phyloP scores from a whole-genome alignment of 1,140 invertebrate genomes.

The Charaxes varanes region DNA sequence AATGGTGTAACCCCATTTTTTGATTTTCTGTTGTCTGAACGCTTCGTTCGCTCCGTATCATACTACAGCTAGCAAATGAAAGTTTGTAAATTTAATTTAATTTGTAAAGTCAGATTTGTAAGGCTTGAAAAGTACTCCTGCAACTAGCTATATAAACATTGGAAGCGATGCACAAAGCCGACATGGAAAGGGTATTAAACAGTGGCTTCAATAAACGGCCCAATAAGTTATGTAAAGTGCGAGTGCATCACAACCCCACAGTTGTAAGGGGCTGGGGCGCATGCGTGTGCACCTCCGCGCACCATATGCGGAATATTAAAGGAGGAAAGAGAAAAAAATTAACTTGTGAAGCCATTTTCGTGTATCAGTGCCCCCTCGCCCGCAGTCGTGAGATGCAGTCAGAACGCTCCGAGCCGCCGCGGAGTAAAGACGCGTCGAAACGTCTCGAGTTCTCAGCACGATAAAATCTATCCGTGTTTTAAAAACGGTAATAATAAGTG shows the following conservation, averaged over 20 bases:
- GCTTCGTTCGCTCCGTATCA: too few species aligned
- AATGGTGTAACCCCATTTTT: too few species aligned
- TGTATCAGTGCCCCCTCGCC: slow-evolving; percentile 59
- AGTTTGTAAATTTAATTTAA: too few species aligned
- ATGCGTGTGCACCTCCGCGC: slow-evolving; percentile 64
- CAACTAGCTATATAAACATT: slow-evolving; percentile 32
- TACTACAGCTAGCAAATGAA: too few species aligned
- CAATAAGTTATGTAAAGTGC: slow-evolving; percentile 72
- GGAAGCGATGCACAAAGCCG: slow-evolving; percentile 58
- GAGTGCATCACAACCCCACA: slow-evolving; percentile 68
- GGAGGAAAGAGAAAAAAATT: slow-evolving; percentile 74
- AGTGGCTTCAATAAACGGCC: slow-evolving; percentile 66
- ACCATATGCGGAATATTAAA: slow-evolving; percentile 73
- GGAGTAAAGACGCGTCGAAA: slow-evolving; percentile 31
- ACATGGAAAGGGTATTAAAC: slow-evolving; percentile 67
- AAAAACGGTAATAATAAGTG: slow-evolving; percentile 38
- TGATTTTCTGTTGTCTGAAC: too few species aligned
- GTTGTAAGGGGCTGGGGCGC: slow-evolving; percentile 45
- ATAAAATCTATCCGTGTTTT: too few species aligned
- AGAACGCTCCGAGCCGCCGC: slow-evolving; percentile 48
- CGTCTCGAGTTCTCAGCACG: slow-evolving; percentile 21
- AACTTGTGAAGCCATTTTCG: slow-evolving; percentile 74
- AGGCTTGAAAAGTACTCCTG: too few species aligned
- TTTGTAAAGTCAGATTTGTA: too few species aligned
- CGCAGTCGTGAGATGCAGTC: slow-evolving; percentile 44